phyloP scores from a whole-genome alignment of 2,888 invertebrate species.

The Watsonalla binaria region DNA sequence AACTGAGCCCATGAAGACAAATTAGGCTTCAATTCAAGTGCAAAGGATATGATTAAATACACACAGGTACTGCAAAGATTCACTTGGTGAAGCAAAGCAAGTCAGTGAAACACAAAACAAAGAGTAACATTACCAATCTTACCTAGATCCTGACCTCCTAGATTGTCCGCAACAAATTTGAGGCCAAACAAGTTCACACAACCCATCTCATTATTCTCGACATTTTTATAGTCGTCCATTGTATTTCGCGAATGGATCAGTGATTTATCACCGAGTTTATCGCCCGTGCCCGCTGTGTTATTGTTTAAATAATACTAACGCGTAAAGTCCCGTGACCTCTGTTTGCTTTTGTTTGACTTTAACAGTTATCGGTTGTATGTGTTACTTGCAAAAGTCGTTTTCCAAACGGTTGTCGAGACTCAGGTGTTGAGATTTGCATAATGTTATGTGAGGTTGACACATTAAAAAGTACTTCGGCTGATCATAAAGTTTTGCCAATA shows the following conservation, averaged over 20 bases:
- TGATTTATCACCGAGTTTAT: conserved; percentile 21
- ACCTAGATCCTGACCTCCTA: conserved; percentile 1
- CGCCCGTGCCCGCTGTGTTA: conserved; percentile 13
- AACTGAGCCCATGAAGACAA: no score
- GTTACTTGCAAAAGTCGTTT: not conserved
- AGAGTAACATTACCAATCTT: not conserved
- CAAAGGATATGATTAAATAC: no score
- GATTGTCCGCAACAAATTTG: not conserved
- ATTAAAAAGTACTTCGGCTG: not conserved
- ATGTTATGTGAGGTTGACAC: not conserved
- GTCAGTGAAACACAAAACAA: not conserved
- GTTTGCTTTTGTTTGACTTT: not conserved
- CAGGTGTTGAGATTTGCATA: not conserved
- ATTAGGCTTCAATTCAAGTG: no score
- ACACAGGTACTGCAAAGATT: not conserved
- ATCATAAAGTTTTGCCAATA: not conserved
- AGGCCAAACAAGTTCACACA: conserved; percentile 1
- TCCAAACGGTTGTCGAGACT: not conserved
- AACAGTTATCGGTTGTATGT: not conserved
- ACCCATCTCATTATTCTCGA: not conserved
- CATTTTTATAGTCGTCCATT: conserved; percentile 20
- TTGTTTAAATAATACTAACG: conserved; percentile 25
- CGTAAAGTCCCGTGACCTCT: conserved; percentile 19
- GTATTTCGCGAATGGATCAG: conserved; percentile 20
- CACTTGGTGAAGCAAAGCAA: not conserved